Base-by-base conservation (phyloP, 2,888 invertebrate genomes). In the Prosopocoilus inquinatus region DNA sequence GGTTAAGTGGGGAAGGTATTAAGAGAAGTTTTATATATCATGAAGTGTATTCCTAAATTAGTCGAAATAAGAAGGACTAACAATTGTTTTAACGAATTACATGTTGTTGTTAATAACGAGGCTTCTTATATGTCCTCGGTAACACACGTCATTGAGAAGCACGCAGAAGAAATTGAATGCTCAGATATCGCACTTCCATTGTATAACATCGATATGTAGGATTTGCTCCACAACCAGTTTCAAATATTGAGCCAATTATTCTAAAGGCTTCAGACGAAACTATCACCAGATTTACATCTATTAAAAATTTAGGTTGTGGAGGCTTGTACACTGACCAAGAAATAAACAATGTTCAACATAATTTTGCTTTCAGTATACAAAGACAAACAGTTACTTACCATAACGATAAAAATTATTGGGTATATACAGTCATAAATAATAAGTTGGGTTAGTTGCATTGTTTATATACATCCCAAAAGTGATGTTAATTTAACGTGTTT, bases 21-120 rank as follows among this genome's bases (percentile, higher is more conserved):
- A 12, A 70, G 69, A 9, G 68, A 68, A 55, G 68, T 64, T 0
- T 50, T 68, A 0, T 67, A 70, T 35, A 58, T 72, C 0, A 46
- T 70, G 2, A 58, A 66, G 41, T 70, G 70, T 35, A 53, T 62
- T 0, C 60, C 67, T 1, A 57, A 63, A 3, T 44, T 58, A 15
- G 64, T 61, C 1, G 55, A 47, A 2, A 11, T 68, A 0, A 33
- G 63, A 3, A n/a, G 57, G 11, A 54, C 63, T 0, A 38, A 58
- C 0, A 52, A 52, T 9, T 69, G 68, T 39, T 67, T 65, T 36
- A 32, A 62, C 3, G 65, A 67, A 43, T 38, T 69, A 16, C 67
- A 66, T 0, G 62, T 70, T 0, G 43, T 9, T 2, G 55, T 58
- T 5, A 44, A 55, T 7, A 69, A 65, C 16, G 36, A 54, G n/a